phyloP scores from a whole-genome alignment of 2,797 vertebrate genomes.

The Poeciliopsis turneri region DNA sequence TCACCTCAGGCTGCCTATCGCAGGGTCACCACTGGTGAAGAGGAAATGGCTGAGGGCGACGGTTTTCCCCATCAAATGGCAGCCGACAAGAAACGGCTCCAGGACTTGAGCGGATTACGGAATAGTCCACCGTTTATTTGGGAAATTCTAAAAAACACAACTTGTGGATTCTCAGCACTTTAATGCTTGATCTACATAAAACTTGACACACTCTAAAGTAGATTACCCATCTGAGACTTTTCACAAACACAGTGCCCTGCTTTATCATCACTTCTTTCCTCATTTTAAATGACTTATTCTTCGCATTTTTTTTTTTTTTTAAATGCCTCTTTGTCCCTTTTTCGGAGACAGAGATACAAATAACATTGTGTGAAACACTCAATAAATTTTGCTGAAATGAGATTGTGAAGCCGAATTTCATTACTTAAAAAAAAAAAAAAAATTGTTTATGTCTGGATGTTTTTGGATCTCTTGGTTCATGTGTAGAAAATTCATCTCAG shows the following conservation, averaged over 20 bases:
- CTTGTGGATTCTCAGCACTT: not conserved
- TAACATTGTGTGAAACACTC: not conserved
- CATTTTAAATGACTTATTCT: not conserved
- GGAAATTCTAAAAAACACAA: not conserved
- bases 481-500: not conserved
- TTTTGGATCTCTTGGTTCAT: not conserved
- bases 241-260: not conserved
- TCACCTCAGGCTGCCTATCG: constrained; percentile 61
- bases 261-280: not conserved
- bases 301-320: no score
- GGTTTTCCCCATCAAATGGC: constrained; percentile 44
- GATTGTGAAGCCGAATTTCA: not conserved
- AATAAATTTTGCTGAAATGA: not conserved
- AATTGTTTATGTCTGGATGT: not conserved
- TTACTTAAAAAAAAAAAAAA: not conserved
- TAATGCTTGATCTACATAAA: not conserved
- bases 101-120: constrained; percentile 19
- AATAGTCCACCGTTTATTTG: constrained; percentile 7
- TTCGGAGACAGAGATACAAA: not conserved
- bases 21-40: constrained; percentile 58
- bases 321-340: no score
- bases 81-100: constrained; percentile 10
- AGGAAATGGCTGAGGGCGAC: constrained; percentile 40
- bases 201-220: not conserved
- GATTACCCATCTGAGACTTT: not conserved